These are phyloP conservation scores for Yponomeuta malinellus DNA, from an alignment of 2,888 invertebrate genomes.

Conservation along the genomic window DNA sequence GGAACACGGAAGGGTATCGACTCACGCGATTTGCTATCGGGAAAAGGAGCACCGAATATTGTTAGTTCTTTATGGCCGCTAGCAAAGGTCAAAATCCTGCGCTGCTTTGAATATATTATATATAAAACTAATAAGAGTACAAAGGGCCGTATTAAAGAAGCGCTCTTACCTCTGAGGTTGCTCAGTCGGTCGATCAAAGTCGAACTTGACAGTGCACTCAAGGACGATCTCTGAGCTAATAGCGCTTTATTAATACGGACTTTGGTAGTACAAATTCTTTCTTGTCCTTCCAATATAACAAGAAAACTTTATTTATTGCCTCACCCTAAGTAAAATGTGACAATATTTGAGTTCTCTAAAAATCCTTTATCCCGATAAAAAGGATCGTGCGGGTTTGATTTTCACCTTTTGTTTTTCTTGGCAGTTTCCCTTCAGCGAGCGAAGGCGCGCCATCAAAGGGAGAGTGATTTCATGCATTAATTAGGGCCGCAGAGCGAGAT, in stretches of 20 bases:
- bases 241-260: no score
- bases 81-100: background rate
- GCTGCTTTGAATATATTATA: background rate
- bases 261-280: background rate
- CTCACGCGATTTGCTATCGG: slow-evolving; percentile 45
- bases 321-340: background rate
- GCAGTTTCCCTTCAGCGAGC: slow-evolving; percentile 32
- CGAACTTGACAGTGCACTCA: no score
- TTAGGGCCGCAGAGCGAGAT: slow-evolving; percentile 70
- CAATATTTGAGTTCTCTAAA: background rate
- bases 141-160: background rate
- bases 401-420: slow-evolving; percentile 38
- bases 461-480: slow-evolving; percentile 68
- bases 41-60: background rate
- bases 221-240: no score
- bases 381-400: background rate
- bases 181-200: no score
- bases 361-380: background rate
- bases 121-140: background rate
- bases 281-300: background rate
- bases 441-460: slow-evolving; percentile 46
- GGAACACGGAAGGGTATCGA: slow-evolving; percentile 59
- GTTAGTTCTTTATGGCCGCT: background rate
- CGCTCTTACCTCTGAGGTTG: no score
- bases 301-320: background rate